phyloP scores from a whole-genome alignment of 2,113 vertebrate species.

The Tachuris rubrigastra region DNA sequence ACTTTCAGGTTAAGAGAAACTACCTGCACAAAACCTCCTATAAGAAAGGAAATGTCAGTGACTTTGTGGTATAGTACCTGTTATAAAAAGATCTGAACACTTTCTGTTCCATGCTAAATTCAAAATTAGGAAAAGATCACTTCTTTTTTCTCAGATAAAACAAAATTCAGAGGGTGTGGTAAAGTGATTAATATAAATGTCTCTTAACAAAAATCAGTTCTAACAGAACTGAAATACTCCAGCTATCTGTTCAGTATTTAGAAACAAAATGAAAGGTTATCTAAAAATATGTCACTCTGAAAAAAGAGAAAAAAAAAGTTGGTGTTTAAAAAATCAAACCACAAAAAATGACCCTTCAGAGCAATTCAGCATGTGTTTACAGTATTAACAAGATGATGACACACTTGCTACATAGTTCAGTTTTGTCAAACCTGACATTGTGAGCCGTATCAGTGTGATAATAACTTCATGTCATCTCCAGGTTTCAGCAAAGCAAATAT shows the following conservation, averaged over 20 bases:
- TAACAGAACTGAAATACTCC: neutral
- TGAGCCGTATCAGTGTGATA: neutral
- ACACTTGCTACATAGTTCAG: neutral
- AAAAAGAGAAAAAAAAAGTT: neutral
- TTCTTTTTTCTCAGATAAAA: neutral
- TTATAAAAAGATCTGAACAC: neutral
- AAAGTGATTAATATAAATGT: neutral
- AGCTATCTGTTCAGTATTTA: neutral
- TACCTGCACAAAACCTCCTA: neutral
- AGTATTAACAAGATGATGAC: neutral
- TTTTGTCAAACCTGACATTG: neutral
- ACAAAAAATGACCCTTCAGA: neutral
- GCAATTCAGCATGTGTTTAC: neutral
- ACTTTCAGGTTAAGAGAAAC: neutral
- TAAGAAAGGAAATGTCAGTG: neutral
- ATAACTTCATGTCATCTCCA: neutral
- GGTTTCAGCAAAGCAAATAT: neutral
- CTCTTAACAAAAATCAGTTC: neutral
- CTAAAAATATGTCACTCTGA: neutral
- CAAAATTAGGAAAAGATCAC: neutral
- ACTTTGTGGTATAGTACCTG: neutral
- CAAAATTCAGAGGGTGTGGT: neutral
- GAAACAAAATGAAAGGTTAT: neutral
- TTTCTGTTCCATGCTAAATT: neutral
- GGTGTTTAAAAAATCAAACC: neutral